Evolutionary conservation across 2,113 vertebrate species (phyloP), one percentile per base, ranked within the genome.

Genomic region (Phalacrocorax brasilianus): DNA sequence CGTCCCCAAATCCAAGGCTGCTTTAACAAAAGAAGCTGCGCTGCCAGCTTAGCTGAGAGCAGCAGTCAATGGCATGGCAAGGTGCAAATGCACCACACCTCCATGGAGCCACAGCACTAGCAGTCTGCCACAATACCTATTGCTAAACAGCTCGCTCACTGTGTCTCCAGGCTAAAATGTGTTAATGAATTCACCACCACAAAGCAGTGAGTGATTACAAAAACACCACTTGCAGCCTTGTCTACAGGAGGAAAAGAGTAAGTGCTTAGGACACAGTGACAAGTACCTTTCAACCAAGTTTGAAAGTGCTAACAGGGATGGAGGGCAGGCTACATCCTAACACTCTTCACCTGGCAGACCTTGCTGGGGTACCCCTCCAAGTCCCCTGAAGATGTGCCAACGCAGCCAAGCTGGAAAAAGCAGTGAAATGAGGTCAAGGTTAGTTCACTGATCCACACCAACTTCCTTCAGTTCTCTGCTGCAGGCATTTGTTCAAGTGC

Each of bases 101-200:
- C 47, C 56, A 35, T 0, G 1, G 23, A 76, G 84, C 80, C 56
- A 47, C 27, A 27, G 58, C 44, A 49, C 53, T 3, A 91, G 77
- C 68, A 44, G 71, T 66, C 59, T 26, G 53, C 13, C 62, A 26
- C 5, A 1, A 23, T 23, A 88, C 61, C 53, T 77, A 70, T 5
- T 62, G 76, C 86, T 95, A 11, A 90, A 86, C 61, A 72, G 70
- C 35, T 78, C 4, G 0, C 35, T 90, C 27, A 5, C 67, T 23
- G 12, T 87, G 71, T 85, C 94, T 92, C 78, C 87, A 77, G 91
- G 91, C 83, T 90, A 91, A 89, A 94, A 61, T 42, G 33, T 23
- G 85, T 20, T 93, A 80, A 93, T 75, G 70, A 95, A 84, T 62
- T 44, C 67, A 89, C 80, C 78, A 77, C 74, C 75, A 49, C 78